Conservation (phyloP, 2,888 invertebrate species). For the Cantharis flavilabris region DNA sequence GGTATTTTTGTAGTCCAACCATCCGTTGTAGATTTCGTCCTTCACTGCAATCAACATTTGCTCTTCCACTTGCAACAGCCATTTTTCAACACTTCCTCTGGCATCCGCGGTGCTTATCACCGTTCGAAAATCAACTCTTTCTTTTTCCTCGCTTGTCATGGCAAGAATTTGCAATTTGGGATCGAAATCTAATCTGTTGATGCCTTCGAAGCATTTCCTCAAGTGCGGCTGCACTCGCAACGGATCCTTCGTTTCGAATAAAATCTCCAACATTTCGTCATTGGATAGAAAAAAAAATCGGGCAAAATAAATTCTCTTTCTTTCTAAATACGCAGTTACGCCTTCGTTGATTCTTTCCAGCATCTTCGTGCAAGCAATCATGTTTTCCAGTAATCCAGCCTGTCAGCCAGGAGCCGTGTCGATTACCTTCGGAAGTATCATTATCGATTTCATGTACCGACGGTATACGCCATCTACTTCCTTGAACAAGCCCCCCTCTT, state of each 20-base stretch:
- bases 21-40: conserved; percentile 70
- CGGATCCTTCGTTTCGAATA: conserved; percentile 88
- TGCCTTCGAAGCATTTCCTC: conserved; percentile 88
- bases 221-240: conserved; percentile 82
- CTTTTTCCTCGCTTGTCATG: conserved; percentile 78
- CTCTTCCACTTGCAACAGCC: conserved; percentile 82
- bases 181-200: conserved; percentile 75
- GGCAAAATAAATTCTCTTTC: conserved; percentile 81
- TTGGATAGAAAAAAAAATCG: conserved; percentile 91
- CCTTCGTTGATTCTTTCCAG: conserved; percentile 84
- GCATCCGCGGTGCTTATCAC: conserved; percentile 72
- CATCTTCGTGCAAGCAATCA: conserved; percentile 68
- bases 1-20: conserved; percentile 64
- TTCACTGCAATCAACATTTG: conserved; percentile 77
- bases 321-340: conserved; percentile 81
- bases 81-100: conserved; percentile 83
- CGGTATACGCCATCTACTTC: conserved; percentile 73
- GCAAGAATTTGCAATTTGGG: conserved; percentile 71
- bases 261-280: conserved; percentile 87
- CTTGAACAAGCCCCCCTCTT: conserved; percentile 78
- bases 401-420: conserved; percentile 71
- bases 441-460: conserved; percentile 66
- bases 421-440: conserved; percentile 67
- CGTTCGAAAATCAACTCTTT: conserved; percentile 68
- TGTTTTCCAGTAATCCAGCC: conserved; percentile 69